Evolutionary conservation across 2,797 vertebrate species (phyloP), one percentile per base, ranked within the genome.

Genomic region (Pempheris klunzingeri): DNA sequence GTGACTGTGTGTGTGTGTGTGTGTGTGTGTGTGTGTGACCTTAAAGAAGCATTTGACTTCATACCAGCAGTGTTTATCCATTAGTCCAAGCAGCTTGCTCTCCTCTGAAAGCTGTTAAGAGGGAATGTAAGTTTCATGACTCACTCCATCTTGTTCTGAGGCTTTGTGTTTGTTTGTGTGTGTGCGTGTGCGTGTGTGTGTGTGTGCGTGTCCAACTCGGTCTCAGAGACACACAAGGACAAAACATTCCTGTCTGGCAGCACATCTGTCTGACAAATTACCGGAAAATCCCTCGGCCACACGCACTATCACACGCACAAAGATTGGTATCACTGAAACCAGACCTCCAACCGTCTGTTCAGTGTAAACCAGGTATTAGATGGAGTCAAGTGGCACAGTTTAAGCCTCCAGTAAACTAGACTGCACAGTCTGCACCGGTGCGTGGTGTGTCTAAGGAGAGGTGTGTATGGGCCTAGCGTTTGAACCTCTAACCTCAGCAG

Each of bases 401-500:
- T 2, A 67, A 26, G 44, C 57, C 41, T 75, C 26, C 9, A 24
- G 22, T 52, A 17, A 64, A 66, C 12, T 15, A 58, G 39, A 12
- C 8, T 70, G 39, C 61, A 57, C 64, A 41, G 22, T 24, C 32
- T 70, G 36, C 47, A 50, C 14, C 67, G 63, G 57, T 65, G 52
- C 34, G 44, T 70, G 39, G 15, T 71, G 50, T 71, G 30, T 36
- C 28, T 58, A 68, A 49, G 63, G 74, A 72, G 63, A 71, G 52
- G 54, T 65, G 28, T 46, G 50, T 49, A 43, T 70, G 78, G 72
- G 84, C 83, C 76, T 58, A 47, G 77, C 2, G 44, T 78, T 82
- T 78, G 55, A 85, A 88, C 83, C 80, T 84, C 58, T 64, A 64
- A 87, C 88, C 90, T 91, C 83, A 90, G 41, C 87, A 91, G 87